These are phyloP conservation scores for Styela clava DNA, from an alignment of 23 tunicate species.

Conservation along the genomic window DNA sequence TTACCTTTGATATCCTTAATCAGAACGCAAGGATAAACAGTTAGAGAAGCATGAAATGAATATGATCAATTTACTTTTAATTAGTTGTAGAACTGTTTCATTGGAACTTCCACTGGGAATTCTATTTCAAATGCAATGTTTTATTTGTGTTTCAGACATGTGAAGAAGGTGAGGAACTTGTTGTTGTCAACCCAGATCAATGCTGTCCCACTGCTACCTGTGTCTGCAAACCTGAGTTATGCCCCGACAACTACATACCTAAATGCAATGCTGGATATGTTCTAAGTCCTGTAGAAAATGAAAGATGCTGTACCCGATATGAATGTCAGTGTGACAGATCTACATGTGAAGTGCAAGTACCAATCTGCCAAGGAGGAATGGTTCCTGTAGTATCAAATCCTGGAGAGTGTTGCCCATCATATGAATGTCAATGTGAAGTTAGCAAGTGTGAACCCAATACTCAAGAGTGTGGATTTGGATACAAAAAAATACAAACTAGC, in stretches of 20 bases:
- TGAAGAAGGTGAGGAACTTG: conserved; percentile 96
- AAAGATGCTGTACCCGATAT: conserved; percentile 76
- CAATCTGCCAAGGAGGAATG: conserved; percentile 72
- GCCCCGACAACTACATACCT: conserved; percentile 37
- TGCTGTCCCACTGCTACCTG: conserved; percentile 95
- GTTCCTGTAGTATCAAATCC: conserved; percentile 60
- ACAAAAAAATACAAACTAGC: conserved; percentile 50
- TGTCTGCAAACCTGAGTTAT: conserved; percentile 80
- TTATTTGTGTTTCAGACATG: conserved; percentile 42
- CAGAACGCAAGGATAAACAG: too few species aligned
- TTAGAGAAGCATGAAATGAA: too few species aligned
- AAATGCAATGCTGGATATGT: conserved; percentile 47
- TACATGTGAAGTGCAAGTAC: conserved; percentile 42
- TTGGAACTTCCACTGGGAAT: too few species aligned
- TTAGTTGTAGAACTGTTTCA: too few species aligned
- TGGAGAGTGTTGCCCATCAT: conserved; percentile 86
- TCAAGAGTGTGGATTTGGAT: conserved; percentile 67
- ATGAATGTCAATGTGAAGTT: conserved; percentile 80
- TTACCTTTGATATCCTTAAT: too few species aligned
- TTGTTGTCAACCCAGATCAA: conserved; percentile 65
- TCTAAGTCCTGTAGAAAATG: conserved; percentile 50
- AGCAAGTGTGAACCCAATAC: conserved; percentile 64
- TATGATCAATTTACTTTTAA: too few species aligned
- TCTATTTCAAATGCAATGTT: background rate
- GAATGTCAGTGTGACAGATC: conserved; percentile 83